Base-by-base conservation (phyloP, 2,113 vertebrate genomes). In the Sula dactylatra region DNA sequence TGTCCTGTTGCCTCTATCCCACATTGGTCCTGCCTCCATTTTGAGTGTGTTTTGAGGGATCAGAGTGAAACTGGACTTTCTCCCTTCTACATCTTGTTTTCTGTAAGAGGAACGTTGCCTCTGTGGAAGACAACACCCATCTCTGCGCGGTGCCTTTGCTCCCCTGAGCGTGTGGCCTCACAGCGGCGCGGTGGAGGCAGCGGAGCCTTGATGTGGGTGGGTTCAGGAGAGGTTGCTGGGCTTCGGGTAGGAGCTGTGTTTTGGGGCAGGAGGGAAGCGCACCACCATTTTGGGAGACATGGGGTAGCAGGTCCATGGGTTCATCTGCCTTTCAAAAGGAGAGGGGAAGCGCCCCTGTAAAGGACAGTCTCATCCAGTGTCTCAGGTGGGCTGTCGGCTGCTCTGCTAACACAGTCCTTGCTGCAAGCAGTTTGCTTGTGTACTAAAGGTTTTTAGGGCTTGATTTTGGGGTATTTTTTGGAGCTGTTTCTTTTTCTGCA, bases 121-220 rank as follows among this genome's bases (percentile, higher is more conserved):
- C 4, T 0, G 5, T 47, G 6, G 29, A 38, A 52, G 45, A 13
- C 13, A 32, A 1, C 13, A 8, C 40, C 4, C 3, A 4, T 12
- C 38, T 29, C 73, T 6, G 29, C 0, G 0, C 1, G 6, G n/a
- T 42, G 25, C 32, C 47, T 82, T 29, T 20, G 26, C 25, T 32
- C 25, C 3, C 1, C 45, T 0, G 9, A 2, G 8, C 2, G 9
- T 0, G 3, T 6, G 58, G 58, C n/a, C 59, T 58, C 4, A 1
- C 10, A 5, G 55, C 6, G 7, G 54, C 0, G 2, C 0, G 16
- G n/a, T 6, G 49, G 45, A n/a, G 29, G 34, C 24, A 26, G 56
- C 31, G 17, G 52, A 34, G 25, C 61, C 2, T 4, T 10, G 7
- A 0, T 20, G 25, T 4, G 49, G 8, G 21, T 32, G 34, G 16